These are phyloP conservation scores for Coryphaenoides rupestris DNA, from an alignment of 2,113 vertebrate genomes.

Conservation along the genomic window DNA sequence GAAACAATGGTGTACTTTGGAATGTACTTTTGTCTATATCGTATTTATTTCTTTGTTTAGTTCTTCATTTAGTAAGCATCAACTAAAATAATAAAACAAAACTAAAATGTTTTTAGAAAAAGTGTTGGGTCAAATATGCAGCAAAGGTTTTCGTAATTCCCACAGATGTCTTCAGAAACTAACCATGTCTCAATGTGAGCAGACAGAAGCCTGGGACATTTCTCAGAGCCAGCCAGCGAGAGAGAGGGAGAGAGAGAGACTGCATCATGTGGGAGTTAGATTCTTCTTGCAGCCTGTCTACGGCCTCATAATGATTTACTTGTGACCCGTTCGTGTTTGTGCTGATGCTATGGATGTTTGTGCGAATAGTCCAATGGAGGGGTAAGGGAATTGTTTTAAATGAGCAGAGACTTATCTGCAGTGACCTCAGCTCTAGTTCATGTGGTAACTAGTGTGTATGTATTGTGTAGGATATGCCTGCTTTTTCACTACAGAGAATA, in stretches of 20 bases:
- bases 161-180: neutral
- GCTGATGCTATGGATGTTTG: conserved; percentile 49
- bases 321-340: conserved; percentile 58
- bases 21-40: no score
- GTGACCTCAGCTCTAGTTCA: neutral
- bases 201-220: conserved; percentile 6
- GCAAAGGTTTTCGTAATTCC: neutral
- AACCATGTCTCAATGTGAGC: neutral
- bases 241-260: no score
- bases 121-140: neutral
- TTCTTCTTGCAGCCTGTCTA: conserved; percentile 44
- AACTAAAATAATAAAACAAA: no score
- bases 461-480: no score
- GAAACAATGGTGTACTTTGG: neutral
- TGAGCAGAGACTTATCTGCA: neutral
- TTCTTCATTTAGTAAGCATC: no score
- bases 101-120: no score
- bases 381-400: conserved; percentile 9
- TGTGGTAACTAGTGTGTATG: no score
- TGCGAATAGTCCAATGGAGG: conserved; percentile 25
- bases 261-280: conserved; percentile 37
- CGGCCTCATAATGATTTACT: conserved; percentile 57
- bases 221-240: conserved; percentile 24
- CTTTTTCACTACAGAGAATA: no score
- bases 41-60: no score